Conservation (phyloP, 2,888 invertebrate species). For the Monoplex corrugatus region DNA sequence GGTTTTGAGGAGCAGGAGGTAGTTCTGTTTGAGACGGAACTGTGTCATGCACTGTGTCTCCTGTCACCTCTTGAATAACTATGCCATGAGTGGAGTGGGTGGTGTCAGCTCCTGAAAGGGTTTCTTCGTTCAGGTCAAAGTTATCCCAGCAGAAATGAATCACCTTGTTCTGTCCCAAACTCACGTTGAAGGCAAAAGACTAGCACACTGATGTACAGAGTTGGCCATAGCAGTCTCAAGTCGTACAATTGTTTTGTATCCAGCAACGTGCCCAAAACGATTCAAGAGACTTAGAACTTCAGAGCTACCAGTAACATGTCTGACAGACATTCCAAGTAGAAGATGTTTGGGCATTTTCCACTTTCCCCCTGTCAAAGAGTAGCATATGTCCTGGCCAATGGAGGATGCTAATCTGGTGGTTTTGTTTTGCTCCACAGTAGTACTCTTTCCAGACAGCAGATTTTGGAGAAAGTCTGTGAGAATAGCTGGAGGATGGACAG, state of each 20-base stretch:
- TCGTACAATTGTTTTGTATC: constrained; percentile 50
- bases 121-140: constrained; percentile 58
- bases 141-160: constrained; percentile 59
- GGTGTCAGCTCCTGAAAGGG: constrained; percentile 55
- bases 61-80: constrained; percentile 54
- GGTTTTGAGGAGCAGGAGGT: background rate
- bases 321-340: constrained; percentile 53
- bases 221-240: constrained; percentile 60
- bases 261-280: constrained; percentile 54
- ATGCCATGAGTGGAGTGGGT: constrained; percentile 57
- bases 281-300: constrained; percentile 56
- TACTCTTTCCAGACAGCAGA: constrained; percentile 15
- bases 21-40: background rate
- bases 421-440: constrained; percentile 28
- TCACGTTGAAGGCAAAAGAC: constrained; percentile 51
- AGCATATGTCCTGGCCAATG: constrained; percentile 51
- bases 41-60: background rate
- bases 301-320: constrained; percentile 59
- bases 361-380: constrained; percentile 53
- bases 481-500: background rate
- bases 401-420: constrained; percentile 45
- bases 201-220: constrained; percentile 1
- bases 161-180: constrained; percentile 49
- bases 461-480: background rate
- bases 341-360: constrained; percentile 57